Evolutionary conservation across 2,888 invertebrate genomes (phyloP).

Genomic region (Campopleginae sp.): DNA sequence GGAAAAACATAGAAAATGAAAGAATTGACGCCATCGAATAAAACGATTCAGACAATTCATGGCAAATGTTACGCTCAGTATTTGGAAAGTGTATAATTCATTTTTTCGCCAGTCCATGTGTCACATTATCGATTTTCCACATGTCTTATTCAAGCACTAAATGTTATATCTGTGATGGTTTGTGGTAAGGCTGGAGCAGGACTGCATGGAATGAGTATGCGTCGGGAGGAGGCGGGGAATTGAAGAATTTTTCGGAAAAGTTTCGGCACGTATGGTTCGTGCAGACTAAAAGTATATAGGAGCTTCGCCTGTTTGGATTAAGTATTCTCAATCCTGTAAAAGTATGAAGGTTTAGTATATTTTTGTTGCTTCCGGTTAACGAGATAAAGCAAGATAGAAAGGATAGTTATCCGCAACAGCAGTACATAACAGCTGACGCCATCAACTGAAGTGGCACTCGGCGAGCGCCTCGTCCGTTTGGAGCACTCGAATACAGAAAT

Average conservation of each 20-base stretch:
- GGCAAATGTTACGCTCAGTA: too few species aligned
- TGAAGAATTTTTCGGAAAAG: not conserved
- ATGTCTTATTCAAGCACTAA: not conserved
- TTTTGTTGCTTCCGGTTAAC: slow-evolving; percentile 55
- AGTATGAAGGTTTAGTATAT: slow-evolving; percentile 46
- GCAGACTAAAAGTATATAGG: slow-evolving; percentile 37
- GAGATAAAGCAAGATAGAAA: slow-evolving; percentile 57
- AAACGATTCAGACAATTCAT: too few species aligned
- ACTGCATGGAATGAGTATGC: not conserved
- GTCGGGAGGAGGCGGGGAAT: not conserved
- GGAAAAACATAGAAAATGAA: too few species aligned
- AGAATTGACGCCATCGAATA: too few species aligned
- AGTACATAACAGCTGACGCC: slow-evolving; percentile 83
- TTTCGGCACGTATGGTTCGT: not conserved
- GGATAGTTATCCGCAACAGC: slow-evolving; percentile 75
- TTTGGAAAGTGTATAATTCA: too few species aligned
- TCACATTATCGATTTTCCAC: not conserved
- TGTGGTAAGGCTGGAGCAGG: not conserved
- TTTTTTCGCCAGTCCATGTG: too few species aligned
- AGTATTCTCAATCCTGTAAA: slow-evolving; percentile 11
- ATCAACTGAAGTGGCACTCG: slow-evolving; percentile 77
- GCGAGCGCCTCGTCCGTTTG: slow-evolving; percentile 54
- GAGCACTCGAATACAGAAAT: slow-evolving; percentile 68
- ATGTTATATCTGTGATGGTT: not conserved
- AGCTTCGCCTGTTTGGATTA: not conserved